Evolutionary conservation across 1,140 invertebrate genomes (phyloP).

Genomic region (Saccostrea glomerata): DNA sequence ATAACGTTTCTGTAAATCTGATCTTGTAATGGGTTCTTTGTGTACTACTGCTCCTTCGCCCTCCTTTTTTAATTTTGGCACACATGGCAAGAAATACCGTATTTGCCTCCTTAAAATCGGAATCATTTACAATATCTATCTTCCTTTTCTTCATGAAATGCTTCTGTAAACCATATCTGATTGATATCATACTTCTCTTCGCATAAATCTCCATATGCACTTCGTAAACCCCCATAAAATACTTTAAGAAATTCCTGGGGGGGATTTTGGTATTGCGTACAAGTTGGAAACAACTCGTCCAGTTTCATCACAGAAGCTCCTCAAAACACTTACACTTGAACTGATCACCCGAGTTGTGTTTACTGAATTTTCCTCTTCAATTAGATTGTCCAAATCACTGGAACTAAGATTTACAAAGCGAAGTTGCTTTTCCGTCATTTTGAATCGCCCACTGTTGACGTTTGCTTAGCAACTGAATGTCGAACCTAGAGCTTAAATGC

Average conservation of each 20-base stretch:
- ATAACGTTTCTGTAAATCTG: slow-evolving; percentile 29
- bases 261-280: background rate
- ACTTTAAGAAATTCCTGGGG: background rate
- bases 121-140: slow-evolving; percentile 38
- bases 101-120: background rate
- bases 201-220: background rate
- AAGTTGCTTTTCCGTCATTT: background rate
- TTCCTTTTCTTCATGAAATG: slow-evolving; percentile 36
- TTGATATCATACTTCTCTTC: background rate
- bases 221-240: slow-evolving; percentile 40
- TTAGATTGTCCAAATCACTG: background rate
- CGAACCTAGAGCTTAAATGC: background rate
- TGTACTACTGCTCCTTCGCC: no score
- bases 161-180: slow-evolving; percentile 38
- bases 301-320: background rate
- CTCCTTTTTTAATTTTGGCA: no score
- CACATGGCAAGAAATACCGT: no score
- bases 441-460: background rate
- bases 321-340: background rate
- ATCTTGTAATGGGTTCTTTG: background rate
- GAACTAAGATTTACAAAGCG: background rate
- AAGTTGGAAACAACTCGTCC: background rate
- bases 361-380: background rate
- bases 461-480: background rate
- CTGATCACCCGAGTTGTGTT: background rate